These are phyloP conservation scores for Falco cherrug DNA, from an alignment of 2,797 vertebrate genomes.

Conservation along the genomic window DNA sequence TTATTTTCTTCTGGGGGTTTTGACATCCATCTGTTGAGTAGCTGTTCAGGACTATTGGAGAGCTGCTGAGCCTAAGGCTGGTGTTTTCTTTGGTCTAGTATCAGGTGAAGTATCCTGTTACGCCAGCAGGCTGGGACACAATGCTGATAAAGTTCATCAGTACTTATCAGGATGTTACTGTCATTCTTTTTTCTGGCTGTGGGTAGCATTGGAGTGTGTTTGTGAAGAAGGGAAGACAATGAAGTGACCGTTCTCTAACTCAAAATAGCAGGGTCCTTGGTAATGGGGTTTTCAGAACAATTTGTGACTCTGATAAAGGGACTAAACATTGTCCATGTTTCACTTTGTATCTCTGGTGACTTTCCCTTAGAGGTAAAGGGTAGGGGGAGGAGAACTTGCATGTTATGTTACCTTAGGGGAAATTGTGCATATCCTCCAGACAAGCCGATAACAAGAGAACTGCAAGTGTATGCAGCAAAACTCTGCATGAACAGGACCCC, in stretches of 20 bases:
- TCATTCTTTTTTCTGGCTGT: neutral
- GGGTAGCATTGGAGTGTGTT: neutral
- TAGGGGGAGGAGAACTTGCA: neutral
- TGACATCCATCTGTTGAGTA: neutral
- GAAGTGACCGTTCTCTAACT: neutral
- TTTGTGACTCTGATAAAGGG: conserved; percentile 13
- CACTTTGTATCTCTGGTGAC: neutral
- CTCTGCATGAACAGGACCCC: neutral
- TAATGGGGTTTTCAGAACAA: neutral
- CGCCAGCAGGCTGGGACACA: neutral
- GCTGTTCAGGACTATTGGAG: neutral
- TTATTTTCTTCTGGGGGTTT: neutral
- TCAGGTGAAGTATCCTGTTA: neutral
- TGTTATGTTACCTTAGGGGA: neutral
- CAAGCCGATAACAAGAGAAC: neutral
- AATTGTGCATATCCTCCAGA: neutral
- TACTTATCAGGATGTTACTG: neutral
- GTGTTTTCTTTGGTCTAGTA: neutral
- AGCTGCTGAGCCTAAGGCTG: neutral
- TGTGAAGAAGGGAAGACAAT: neutral
- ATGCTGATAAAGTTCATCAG: neutral
- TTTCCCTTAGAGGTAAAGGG: neutral
- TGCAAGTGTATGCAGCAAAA: neutral
- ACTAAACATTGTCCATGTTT: neutral
- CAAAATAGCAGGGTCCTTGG: neutral